Percentiles rank a stretch among this genome's conserved stretches.
Evolutionary conservation across 1,140 invertebrate genomes (phyloP).

Genomic region (Dreissena polymorpha): DNA sequence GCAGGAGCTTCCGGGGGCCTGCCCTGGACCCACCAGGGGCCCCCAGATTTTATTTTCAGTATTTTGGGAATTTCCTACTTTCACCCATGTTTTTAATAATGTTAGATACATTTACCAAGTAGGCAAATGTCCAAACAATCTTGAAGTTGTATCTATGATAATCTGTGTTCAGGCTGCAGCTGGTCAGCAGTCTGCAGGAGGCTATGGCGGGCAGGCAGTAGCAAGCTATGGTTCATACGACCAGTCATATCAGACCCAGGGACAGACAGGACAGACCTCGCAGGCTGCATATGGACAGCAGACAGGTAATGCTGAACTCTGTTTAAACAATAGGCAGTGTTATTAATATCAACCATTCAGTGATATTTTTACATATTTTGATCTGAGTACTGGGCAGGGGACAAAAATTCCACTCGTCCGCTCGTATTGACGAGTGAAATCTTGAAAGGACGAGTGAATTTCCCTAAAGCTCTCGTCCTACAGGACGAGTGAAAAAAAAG

Average conservation of each 20-base stretch:
- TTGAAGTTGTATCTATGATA: neutral
- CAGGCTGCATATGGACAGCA: constrained; percentile 29
- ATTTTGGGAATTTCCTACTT: no score
- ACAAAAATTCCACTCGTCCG: no score
- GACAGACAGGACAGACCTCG: constrained; percentile 11
- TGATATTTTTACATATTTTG: no score
- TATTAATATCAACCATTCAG: no score
- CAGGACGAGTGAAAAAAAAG: no score
- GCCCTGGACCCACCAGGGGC: no score
- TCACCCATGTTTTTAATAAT: neutral
- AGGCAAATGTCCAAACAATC: neutral
- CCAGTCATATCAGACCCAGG: constrained; percentile 25
- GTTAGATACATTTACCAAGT: neutral
- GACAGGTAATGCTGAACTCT: neutral
- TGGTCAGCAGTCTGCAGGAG: constrained; percentile 6
- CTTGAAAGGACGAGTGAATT: no score
- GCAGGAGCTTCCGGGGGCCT: no score
- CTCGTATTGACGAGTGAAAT: no score
- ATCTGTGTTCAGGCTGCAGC: constrained; percentile 2
- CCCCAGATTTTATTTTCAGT: no score
- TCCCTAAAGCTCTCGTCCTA: no score
- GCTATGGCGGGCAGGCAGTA: constrained; percentile 29
- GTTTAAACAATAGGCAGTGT: neutral
- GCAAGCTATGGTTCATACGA: constrained; percentile 41
- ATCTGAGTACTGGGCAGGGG: no score